phyloP scores from a whole-genome alignment of 2,113 vertebrate genomes.

The Todiramphus saurophagus region DNA sequence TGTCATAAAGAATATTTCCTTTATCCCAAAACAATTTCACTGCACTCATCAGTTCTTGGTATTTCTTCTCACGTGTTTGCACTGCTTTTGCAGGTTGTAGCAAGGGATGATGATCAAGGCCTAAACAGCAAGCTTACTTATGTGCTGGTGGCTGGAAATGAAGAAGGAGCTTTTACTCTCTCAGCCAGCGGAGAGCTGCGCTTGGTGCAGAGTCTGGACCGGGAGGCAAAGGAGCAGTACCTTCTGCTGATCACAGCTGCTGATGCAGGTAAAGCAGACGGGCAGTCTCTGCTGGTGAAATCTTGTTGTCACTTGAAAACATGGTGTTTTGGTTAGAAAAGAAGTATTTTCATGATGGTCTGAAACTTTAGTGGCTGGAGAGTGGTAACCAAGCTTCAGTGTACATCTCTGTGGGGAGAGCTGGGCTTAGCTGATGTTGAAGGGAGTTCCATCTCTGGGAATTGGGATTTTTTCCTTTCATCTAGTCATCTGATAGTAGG shows the following conservation, averaged over 20 bases:
- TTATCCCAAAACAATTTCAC: background rate
- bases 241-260: conserved; percentile 85
- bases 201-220: conserved; percentile 85
- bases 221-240: conserved; percentile 84
- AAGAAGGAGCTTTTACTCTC: conserved; percentile 85
- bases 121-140: conserved; percentile 89
- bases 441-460: background rate
- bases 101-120: conserved; percentile 92
- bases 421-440: background rate
- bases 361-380: background rate
- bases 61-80: background rate
- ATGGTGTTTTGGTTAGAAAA: background rate
- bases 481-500: background rate
- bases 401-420: background rate
- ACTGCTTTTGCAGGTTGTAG: conserved; percentile 81
- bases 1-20: background rate
- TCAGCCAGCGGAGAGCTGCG: conserved; percentile 86
- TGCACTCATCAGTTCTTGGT: background rate
- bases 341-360: accelerated
- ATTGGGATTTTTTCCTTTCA: background rate
- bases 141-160: conserved; percentile 81
- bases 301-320: accelerated
- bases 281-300: background rate
- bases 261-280: conserved; percentile 82
- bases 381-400: background rate